These are phyloP conservation scores for Latrodectus geometricus DNA, from an alignment of 1,140 invertebrate species.

Conservation along the genomic window DNA sequence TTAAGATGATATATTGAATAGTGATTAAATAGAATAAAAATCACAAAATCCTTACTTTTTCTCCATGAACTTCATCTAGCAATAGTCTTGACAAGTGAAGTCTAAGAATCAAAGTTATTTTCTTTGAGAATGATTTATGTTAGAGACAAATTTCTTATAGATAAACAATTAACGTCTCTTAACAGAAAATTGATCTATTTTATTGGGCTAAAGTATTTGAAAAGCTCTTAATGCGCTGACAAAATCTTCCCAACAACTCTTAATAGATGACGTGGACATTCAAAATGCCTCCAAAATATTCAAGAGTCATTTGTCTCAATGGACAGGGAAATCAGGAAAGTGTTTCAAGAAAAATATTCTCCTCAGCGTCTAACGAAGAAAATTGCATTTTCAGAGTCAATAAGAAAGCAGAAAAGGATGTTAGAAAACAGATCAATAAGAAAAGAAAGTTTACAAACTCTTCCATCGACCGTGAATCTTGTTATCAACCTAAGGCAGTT, in stretches of 20 bases:
- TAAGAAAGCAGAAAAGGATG: slow-evolving; percentile 1
- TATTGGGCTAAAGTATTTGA: too few relatives aligned
- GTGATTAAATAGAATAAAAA: too few relatives aligned
- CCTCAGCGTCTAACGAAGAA: slow-evolving; percentile 40
- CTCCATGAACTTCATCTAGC: too few relatives aligned
- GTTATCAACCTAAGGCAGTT: slow-evolving; percentile 34
- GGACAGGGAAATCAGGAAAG: neutral
- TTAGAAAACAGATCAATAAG: slow-evolving; percentile 32
- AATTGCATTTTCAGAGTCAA: slow-evolving; percentile 34
- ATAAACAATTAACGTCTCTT: too few relatives aligned
- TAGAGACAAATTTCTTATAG: too few relatives aligned
- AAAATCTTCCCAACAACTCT: neutral
- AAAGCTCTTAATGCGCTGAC: neutral
- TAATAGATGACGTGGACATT: neutral
- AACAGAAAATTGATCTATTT: too few relatives aligned
- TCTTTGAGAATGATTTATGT: too few relatives aligned
- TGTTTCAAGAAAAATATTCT: slow-evolving; percentile 31
- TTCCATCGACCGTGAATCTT: slow-evolving; percentile 48
- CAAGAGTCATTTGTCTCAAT: neutral
- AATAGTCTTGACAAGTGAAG: too few relatives aligned
- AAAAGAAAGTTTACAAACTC: slow-evolving; percentile 49
- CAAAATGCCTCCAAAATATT: too few relatives aligned
- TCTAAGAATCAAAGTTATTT: too few relatives aligned
- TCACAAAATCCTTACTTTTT: too few relatives aligned
- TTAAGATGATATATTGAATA: too few relatives aligned